Evolutionary conservation across 92 coral and sea anemone genomes (phyloP), one percentile per base, ranked within the genome.

Genomic region (Porites cylindrica): DNA sequence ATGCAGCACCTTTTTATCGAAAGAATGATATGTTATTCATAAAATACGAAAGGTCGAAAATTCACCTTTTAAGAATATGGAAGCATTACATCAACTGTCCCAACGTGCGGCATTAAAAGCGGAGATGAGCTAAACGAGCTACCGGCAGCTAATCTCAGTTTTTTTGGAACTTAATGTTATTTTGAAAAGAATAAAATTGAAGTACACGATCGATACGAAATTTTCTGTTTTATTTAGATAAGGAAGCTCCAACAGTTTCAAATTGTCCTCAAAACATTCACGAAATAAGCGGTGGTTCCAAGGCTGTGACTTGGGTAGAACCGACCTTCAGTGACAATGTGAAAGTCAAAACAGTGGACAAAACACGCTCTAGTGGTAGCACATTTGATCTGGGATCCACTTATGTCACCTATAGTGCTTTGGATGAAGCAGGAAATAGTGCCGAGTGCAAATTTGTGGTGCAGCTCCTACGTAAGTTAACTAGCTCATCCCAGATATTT

Each of bases 321-420:
- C 96, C 98, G 43, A 82, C 82, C n/a, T 95, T 91, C 78, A 87
- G 85, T 32, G 99, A 96, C 93, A 96, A 96, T 61, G 95, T 96
- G 1, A 90, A 66, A 43, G 84, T 96, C 16, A 86, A 79, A 66
- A 89, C 67, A 70, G 89, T 93, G 56, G 85, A 83, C 1, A 84
- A 85, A 50, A 82, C 96, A n/a, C 86, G 79, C 66, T 60, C 78
- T 0, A 91, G 88, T 78, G 98, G 98, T 24, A 77, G 83, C 20
- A 43, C 12, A 16, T 94, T 94, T 72, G n/a, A 19, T 0, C 14
- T 82, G 23, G 96, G 93, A 10, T 51, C 83, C 26, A 78, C 90
- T 53, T 80, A 86, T 77, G 91, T 94, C 13, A 68, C 50, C 68
- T 94, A 94, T 78, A 75, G 70, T 3, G 98, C 94, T 19, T 32